Evolutionary conservation across 2,888 invertebrate genomes (phyloP).

Genomic region (Meiosimyza decipiens): DNA sequence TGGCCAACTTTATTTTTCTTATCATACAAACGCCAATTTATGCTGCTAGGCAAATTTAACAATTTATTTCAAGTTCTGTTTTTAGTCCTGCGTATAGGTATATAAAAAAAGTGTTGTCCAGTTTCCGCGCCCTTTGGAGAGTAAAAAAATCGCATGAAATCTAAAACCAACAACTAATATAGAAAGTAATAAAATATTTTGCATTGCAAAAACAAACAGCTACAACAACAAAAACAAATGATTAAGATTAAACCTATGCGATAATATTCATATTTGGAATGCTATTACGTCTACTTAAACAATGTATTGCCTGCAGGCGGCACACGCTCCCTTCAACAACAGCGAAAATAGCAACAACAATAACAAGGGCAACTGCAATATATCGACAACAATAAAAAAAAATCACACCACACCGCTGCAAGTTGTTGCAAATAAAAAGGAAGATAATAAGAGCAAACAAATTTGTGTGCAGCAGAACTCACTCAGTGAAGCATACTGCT

Average conservation of each 20-base stretch:
- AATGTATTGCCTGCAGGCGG: constrained; percentile 50
- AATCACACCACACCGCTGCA: neutral
- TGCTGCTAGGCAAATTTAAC: constrained; percentile 5
- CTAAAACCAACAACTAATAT: constrained; percentile 24
- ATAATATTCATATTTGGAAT: constrained; percentile 59
- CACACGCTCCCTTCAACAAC: constrained; percentile 41
- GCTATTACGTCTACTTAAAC: constrained; percentile 58
- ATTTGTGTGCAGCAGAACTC: constrained; percentile 24
- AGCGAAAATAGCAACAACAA: constrained; percentile 18
- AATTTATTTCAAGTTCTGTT: constrained; percentile 21
- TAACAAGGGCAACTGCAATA: constrained; percentile 26
- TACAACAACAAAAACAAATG: constrained; percentile 40
- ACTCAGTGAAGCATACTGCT: neutral
- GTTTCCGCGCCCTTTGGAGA: constrained; percentile 30
- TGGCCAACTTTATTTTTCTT: neutral
- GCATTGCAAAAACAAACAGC: constrained; percentile 8
- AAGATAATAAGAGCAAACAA: constrained; percentile 34
- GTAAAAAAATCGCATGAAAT: constrained; percentile 2
- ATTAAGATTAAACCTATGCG: constrained; percentile 57
- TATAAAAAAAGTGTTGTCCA: neutral
- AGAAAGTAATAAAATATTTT: constrained; percentile 23
- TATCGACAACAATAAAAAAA: neutral
- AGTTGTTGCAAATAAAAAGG: neutral
- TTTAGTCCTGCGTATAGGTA: neutral
- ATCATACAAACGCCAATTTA: neutral